Evolutionary conservation across 92 coral and sea anemone genomes (phyloP).

Genomic region (Phenganax marumi): DNA sequence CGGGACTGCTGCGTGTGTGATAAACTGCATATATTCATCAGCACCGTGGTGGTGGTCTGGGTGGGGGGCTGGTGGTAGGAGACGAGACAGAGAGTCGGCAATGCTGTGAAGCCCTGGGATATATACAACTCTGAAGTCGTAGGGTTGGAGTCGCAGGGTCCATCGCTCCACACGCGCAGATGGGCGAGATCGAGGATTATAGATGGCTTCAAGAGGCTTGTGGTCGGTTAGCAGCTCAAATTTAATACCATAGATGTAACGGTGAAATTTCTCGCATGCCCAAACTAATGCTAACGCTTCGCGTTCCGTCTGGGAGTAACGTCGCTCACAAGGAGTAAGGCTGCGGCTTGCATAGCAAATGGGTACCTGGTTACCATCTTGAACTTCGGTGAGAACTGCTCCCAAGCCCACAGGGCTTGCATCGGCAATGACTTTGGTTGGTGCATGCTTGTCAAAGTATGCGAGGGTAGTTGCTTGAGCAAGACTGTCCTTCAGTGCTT

Average conservation of each 20-base stretch:
- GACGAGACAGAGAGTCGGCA: neutral
- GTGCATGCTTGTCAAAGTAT: too few species aligned
- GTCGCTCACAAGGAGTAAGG: neutral
- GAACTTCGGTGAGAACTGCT: neutral
- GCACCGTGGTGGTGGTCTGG: neutral
- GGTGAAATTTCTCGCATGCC: too few species aligned
- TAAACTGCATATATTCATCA: neutral
- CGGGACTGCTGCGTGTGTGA: neutral
- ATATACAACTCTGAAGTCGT: neutral
- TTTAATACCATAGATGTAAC: neutral
- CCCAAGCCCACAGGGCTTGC: neutral
- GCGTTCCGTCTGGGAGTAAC: conserved; percentile 7
- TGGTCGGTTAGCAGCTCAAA: neutral
- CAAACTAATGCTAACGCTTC: neutral
- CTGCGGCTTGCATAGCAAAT: conserved; percentile 6
- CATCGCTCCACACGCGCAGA: neutral
- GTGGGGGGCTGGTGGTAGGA: neutral
- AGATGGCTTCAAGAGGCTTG: too few species aligned
- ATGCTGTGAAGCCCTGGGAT: neutral
- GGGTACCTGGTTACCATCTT: neutral
- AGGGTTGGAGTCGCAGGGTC: too few species aligned
- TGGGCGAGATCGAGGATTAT: neutral
- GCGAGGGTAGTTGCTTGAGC: too few species aligned
- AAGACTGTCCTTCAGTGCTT: too few species aligned
- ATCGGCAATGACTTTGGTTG: too few species aligned